phyloP scores from a whole-genome alignment of 1,140 invertebrate species.

The Lepidurus apus region DNA sequence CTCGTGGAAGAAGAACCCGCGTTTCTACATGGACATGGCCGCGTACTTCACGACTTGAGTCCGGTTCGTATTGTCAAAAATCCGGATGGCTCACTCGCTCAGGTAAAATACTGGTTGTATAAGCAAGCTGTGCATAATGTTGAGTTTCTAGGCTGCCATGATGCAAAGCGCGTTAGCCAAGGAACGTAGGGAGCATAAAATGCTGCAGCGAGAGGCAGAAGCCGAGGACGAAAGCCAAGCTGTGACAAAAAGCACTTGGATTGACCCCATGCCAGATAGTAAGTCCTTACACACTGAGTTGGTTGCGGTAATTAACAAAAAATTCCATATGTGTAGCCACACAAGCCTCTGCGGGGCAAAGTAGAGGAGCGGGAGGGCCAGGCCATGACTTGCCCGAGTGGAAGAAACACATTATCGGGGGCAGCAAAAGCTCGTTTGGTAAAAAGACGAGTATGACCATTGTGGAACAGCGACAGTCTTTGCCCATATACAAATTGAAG shows the following conservation, averaged over 20 bases:
- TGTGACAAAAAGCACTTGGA: slow-evolving; percentile 71
- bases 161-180: slow-evolving; percentile 98
- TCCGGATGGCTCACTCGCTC: slow-evolving; percentile 95
- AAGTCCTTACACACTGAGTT: slow-evolving; percentile 33
- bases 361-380: slow-evolving; percentile 69
- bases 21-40: slow-evolving; percentile 85
- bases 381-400: slow-evolving; percentile 93
- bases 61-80: slow-evolving; percentile 98
- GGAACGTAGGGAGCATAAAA: slow-evolving; percentile 88
- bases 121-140: not conserved
- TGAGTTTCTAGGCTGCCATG: slow-evolving; percentile 73
- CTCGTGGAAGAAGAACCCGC: slow-evolving; percentile 97
- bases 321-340: slow-evolving; percentile 43
- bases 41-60: slow-evolving; percentile 84
- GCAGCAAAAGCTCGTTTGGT: slow-evolving; percentile 91
- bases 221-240: slow-evolving; percentile 52
- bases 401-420: slow-evolving; percentile 98
- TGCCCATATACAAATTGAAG: slow-evolving; percentile 94
- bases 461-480: slow-evolving; percentile 89
- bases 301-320: slow-evolving; percentile 27
- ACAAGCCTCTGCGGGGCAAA: slow-evolving; percentile 44
- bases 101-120: slow-evolving; percentile 41
- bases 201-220: slow-evolving; percentile 85
- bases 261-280: slow-evolving; percentile 86
- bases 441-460: slow-evolving; percentile 93